Percentiles rank a stretch among this genome's conserved stretches.
Conservation (phyloP, 1,140 invertebrate species). For the Lepidostoma basale region DNA sequence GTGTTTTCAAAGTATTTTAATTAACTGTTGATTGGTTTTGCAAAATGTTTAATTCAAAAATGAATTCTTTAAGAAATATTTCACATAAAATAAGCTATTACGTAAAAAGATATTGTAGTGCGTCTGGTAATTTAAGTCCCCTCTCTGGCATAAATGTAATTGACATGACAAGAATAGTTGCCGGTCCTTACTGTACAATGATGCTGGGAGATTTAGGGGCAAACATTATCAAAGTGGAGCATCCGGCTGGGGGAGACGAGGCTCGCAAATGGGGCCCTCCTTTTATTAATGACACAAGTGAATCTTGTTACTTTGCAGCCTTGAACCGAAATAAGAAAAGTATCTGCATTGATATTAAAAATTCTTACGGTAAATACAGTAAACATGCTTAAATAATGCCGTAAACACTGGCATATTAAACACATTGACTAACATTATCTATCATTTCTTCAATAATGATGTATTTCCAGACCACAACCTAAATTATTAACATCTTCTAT, state of each 20-base stretch:
- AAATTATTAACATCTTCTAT: too few species aligned
- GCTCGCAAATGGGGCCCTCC: constrained; percentile 93
- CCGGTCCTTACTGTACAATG: constrained; percentile 91
- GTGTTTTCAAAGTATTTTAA: neutral
- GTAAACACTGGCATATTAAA: too few species aligned
- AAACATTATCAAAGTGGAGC: constrained; percentile 91
- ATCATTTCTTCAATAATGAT: too few species aligned
- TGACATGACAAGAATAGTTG: constrained; percentile 83
- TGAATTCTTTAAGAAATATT: too few species aligned
- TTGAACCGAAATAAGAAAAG: constrained; percentile 97
- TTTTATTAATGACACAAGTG: constrained; percentile 72
- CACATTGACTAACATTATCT: too few species aligned
- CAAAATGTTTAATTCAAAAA: neutral
- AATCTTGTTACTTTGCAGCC: constrained; percentile 85
- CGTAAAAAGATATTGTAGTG: neutral
- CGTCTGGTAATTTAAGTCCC: constrained; percentile 5
- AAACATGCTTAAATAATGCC: too few species aligned
- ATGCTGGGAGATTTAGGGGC: constrained; percentile 92
- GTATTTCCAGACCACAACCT: too few species aligned
- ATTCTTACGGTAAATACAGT: constrained; percentile 59
- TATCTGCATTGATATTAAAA: constrained; percentile 85
- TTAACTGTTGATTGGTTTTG: neutral
- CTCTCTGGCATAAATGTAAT: constrained; percentile 71
- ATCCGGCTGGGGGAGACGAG: constrained; percentile 84
- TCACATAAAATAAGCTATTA: too few species aligned